Percentiles rank a stretch among this genome's conserved stretches.
Evolutionary conservation across 2,888 invertebrate species (phyloP).

Genomic region (Caenorhabditis panamensis): DNA sequence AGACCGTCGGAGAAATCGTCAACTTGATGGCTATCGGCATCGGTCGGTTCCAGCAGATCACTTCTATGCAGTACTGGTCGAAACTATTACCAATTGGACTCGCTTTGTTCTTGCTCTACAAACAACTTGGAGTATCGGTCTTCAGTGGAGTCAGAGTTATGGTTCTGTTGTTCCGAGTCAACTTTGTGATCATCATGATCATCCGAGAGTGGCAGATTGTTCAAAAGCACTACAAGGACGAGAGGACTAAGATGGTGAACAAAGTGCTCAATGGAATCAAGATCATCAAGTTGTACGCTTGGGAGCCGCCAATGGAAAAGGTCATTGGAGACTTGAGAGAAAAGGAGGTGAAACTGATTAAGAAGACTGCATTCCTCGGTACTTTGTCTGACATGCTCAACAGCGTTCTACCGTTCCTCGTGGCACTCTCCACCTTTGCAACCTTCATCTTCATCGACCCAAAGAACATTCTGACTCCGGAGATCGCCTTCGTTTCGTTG

Average conservation of each 20-base stretch:
- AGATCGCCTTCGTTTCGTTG: constrained; percentile 95
- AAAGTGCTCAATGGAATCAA: constrained; percentile 94
- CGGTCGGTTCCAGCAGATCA: constrained; percentile 82
- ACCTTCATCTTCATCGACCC: constrained; percentile 77
- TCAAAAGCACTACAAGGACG: constrained; percentile 95
- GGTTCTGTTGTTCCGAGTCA: constrained; percentile 88
- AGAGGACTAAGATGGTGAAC: constrained; percentile 93
- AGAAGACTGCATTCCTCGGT: constrained; percentile 77
- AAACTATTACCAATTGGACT: constrained; percentile 74
- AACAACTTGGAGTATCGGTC: constrained; percentile 87
- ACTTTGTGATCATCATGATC: constrained; percentile 79
- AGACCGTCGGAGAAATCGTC: constrained; percentile 84
- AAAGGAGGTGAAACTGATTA: too few species aligned
- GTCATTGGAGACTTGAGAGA: too few species aligned
- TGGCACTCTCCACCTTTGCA: constrained; percentile 80
- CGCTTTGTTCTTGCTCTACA: constrained; percentile 82
- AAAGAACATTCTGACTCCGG: constrained; percentile 78
- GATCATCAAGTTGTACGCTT: too few species aligned
- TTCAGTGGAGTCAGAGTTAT: constrained; percentile 95
- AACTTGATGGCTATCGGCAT: constrained; percentile 84
- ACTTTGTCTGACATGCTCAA: constrained; percentile 80
- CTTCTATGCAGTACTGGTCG: constrained; percentile 80
- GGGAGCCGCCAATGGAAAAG: too few species aligned
- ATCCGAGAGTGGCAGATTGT: constrained; percentile 82
- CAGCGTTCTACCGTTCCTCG: constrained; percentile 79